Evolutionary conservation across 35 echinoderm and acorn worm genomes (phyloP), one percentile per base, ranked within the genome.

Genomic region (Strongylocentrotus purpuratus): DNA sequence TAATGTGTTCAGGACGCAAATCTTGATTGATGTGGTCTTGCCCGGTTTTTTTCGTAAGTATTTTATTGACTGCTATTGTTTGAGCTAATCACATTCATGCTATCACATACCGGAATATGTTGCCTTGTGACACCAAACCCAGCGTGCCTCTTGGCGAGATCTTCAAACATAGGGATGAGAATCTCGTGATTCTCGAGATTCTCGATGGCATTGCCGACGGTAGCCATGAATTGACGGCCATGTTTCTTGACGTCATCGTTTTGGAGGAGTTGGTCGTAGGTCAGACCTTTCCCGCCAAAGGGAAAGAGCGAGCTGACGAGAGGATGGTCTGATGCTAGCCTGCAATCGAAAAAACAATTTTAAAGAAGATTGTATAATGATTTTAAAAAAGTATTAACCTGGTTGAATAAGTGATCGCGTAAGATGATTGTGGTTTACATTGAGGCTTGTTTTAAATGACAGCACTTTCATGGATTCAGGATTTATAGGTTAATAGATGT

Each of bases 101-200:
- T 14, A 14, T 41, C 32, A 22, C 91, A 22, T 52, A 93, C 91
- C 46, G 91, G 48, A 2, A 50, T 31, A 31, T 93, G 91, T 58
- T 93, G 45, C 46, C 48, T 93, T 48, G 91, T 93, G 91, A 93
- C 91, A 46, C 91, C 91, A 12, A 46, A 93, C 12, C 91, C 46
- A 47, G n/a, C 25, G 31, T 93, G 91, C 91, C 91, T 93, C 91
- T 47, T 93, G 5, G 91, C 91, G 22, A 93, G 91, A 55, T 55
- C 91, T 55, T 93, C 91, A 31, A 94, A 33, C 32, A 45, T 33
- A 13, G 78, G 59, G 15, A 85, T 33, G 18, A 94, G 60, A 85
- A 78, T 25, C 45, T 85, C 31, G 9, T 46, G 31, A 94, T 94
- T 94, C 33, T 86, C 47, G 65, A 86, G 94, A 94, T 94, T 94